These are phyloP conservation scores for Sparidentex hasta DNA, from an alignment of 2,797 vertebrate genomes.

Conservation along the genomic window DNA sequence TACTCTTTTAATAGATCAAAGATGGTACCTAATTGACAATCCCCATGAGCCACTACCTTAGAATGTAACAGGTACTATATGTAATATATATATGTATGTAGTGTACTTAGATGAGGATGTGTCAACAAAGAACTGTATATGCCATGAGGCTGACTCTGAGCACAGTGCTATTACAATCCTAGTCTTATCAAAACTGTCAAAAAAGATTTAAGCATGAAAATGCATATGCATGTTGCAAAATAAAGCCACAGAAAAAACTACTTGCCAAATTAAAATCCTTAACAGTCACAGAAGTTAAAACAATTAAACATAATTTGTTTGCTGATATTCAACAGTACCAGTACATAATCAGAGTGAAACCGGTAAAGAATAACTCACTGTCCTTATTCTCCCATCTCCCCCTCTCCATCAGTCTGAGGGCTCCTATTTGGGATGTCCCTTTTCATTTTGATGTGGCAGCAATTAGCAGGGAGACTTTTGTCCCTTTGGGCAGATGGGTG, in stretches of 20 bases:
- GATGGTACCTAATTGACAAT: not conserved
- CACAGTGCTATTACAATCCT: not conserved
- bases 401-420: constrained; percentile 86
- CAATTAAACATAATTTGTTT: constrained; percentile 27
- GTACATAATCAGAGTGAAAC: constrained; percentile 51
- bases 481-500: constrained; percentile 83
- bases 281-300: not conserved
- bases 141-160: not conserved
- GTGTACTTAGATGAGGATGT: not conserved
- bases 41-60: not conserved
- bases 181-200: not conserved
- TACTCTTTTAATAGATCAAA: not conserved
- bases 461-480: constrained; percentile 91
- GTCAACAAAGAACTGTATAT: not conserved
- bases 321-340: constrained; percentile 41
- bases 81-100: no score
- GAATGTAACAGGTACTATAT: not conserved
- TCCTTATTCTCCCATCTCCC: constrained; percentile 62
- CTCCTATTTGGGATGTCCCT: constrained; percentile 84
- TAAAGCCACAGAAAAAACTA: not conserved
- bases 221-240: not conserved
- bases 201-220: not conserved
- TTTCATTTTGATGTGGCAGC: constrained; percentile 93
- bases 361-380: constrained; percentile 74
- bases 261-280: not conserved